Percentiles rank a stretch among this genome's conserved stretches.
phyloP scores from a whole-genome alignment of 1,140 invertebrate species.

The Stegodyphus dumicola region DNA sequence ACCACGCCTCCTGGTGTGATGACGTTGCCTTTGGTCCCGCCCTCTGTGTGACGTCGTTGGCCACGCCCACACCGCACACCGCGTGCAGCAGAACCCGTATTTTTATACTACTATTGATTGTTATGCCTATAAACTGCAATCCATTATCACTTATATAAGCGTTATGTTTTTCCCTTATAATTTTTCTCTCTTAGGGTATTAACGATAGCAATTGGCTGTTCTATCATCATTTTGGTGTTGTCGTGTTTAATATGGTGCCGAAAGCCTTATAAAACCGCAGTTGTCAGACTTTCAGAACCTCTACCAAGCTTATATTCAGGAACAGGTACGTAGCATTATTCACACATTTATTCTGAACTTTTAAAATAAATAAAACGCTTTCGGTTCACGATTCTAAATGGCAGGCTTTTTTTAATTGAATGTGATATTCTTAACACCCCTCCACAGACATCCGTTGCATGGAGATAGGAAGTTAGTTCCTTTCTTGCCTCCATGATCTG shows the following conservation, averaged over 20 bases:
- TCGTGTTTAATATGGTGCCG: slow-evolving; percentile 27
- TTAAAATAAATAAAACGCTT: background rate
- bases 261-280: slow-evolving; percentile 41
- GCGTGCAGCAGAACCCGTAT: too few relatives aligned
- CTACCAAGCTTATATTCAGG: slow-evolving; percentile 21
- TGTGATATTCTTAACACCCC: too few relatives aligned
- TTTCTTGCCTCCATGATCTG: too few relatives aligned
- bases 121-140: too few relatives aligned
- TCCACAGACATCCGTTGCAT: too few relatives aligned
- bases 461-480: too few relatives aligned
- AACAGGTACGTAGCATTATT: slow-evolving; percentile 22
- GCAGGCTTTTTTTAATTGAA: too few relatives aligned
- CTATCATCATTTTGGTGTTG: background rate
- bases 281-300: slow-evolving; percentile 32
- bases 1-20: too few relatives aligned
- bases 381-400: background rate
- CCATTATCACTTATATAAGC: background rate
- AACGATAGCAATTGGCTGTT: slow-evolving; percentile 1
- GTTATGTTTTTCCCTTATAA: background rate
- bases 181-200: slow-evolving; percentile 11
- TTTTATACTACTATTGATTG: too few relatives aligned
- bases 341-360: background rate
- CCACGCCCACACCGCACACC: too few relatives aligned
- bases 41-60: too few relatives aligned
- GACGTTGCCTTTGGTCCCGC: too few relatives aligned